These are phyloP conservation scores for Aphodius sticticus DNA, from an alignment of 2,888 invertebrate species.

Conservation along the genomic window DNA sequence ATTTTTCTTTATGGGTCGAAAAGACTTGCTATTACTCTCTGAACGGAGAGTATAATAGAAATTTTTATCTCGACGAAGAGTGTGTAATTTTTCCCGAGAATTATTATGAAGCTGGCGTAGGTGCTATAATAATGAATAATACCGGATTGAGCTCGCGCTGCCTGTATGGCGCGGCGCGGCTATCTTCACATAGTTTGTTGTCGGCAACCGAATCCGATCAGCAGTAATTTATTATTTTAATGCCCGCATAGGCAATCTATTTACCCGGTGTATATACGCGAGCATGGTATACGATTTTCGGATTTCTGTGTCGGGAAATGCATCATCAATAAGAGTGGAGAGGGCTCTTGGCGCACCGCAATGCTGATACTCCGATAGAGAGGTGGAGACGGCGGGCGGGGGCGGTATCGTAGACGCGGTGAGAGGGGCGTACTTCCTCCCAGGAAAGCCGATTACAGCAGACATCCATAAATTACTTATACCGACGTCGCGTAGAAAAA, in stretches of 20 bases:
- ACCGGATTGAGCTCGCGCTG: background rate
- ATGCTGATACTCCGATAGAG: background rate
- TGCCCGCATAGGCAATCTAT: slow-evolving; percentile 21
- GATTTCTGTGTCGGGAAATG: slow-evolving; percentile 12
- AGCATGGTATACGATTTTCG: background rate
- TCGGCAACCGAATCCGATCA: slow-evolving; percentile 4
- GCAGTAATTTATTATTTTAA: slow-evolving; percentile 23
- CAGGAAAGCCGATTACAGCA: slow-evolving; percentile 21
- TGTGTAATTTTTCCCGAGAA: background rate
- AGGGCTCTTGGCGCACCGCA: slow-evolving; percentile 12
- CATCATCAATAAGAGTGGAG: slow-evolving; percentile 12
- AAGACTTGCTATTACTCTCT: too few species aligned
- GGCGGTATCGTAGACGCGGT: background rate
- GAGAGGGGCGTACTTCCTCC: slow-evolving; percentile 5
- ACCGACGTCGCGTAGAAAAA: slow-evolving; percentile 7
- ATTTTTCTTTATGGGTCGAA: too few species aligned
- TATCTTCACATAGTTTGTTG: background rate
- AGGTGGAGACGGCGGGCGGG: background rate
- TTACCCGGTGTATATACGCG: background rate
- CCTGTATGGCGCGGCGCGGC: background rate
- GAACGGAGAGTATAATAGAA: too few species aligned
- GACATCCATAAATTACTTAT: slow-evolving; percentile 20
- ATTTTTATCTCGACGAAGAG: background rate
- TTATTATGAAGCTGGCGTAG: too few species aligned
- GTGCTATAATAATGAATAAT: slow-evolving; percentile 16